Evolutionary conservation across 2,888 invertebrate genomes (phyloP), one percentile per base, ranked within the genome.

Genomic region (Ornithoptera alexandrae): DNA sequence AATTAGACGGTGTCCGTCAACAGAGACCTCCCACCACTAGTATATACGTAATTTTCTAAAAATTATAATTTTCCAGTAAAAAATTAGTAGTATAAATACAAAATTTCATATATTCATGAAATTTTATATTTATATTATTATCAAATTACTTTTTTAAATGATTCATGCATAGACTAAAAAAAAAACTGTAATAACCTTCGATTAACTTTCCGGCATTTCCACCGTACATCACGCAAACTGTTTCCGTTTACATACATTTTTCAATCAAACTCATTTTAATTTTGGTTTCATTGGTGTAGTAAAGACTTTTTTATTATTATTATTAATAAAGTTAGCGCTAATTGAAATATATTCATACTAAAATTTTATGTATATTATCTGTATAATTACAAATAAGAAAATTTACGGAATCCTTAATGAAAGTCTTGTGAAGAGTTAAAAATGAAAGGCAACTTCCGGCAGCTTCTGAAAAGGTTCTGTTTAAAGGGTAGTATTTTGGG

Each of bases 401-500:
- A 8, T 46, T 2, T 1, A 46, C 10, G 15, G 46, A 10, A 15
- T 46, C 2, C n/a, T 2, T 18, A 7, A n/a, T 12, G 2, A 5
- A n/a, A 53, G 53, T 53, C 18, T 53, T n/a, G 53, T 6, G 6
- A 18, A n/a, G 18, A n/a, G 18, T n/a, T n/a, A 18, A 53, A 53
- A 12, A 85, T 84, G 82, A 77, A 82, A 61, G 80, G 80, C 10
- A 77, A 79, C 62, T 82, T 79, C 57, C 72, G 77, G 57, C 74
- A 72, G 0, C 72, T 88, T 1, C 70, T 89, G 0, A 79, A 80
- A 59, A 84, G 77, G 46, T 90, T 83, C 74, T 91, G 91, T 69
- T 74, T 87, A 30, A 81, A 89, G 68, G 81, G 85, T 62, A 84
- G 85, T n/a, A 75, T 90, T 50, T 72, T 86, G 46, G 91, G 91